Evolutionary conservation across 2,888 invertebrate species (phyloP), one percentile per base, ranked within the genome.

Genomic region (Exocentrus adspersus): DNA sequence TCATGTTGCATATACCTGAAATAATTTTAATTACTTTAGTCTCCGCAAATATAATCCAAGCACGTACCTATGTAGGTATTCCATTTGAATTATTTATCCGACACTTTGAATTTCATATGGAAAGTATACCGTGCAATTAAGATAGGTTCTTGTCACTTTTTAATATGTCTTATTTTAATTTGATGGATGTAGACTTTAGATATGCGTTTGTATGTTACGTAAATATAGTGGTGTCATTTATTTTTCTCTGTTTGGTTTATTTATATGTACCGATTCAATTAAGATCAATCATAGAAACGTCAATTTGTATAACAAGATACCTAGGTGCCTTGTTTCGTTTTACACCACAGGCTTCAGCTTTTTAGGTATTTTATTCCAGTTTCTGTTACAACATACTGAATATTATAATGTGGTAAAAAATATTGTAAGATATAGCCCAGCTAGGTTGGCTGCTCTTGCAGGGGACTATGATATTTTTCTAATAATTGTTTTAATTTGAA

Each of bases 61-160:
- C n/a, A 19, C 6, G 1, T 10, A 19, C 10, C 20, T 19, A 12
- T 45, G 2, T 17, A 10, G 17, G n/a, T 20, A 20, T 19, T 24
- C 1, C 21, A 21, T 10, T 20, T 46, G 14, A 48, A 20, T 24
- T 7, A 48, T 48, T 7, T 24, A n/a, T 9, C 10, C 5, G 1
- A 1, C 14, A 24, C 24, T 24, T 24, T 48, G 46, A 48, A 48
- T 24, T 24, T 48, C 46, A 14, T 48, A 12, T 48, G 9, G 43
- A 43, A 16, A 43, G 43, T 43, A 43, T 10, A 7, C 19, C n/a
- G 12, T 48, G n/a, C n/a, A 48, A 48, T 20, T 48, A 21, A 14
- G 14, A n/a, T 24, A 46, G n/a, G n/a, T n/a, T 7, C 46, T 24
- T 48, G 46, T 10, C 46, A 48, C 46, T 48, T 48, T 21, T 48